Conservation (phyloP, 2,888 invertebrate species). For the Branchinecta sandiegonensis region DNA sequence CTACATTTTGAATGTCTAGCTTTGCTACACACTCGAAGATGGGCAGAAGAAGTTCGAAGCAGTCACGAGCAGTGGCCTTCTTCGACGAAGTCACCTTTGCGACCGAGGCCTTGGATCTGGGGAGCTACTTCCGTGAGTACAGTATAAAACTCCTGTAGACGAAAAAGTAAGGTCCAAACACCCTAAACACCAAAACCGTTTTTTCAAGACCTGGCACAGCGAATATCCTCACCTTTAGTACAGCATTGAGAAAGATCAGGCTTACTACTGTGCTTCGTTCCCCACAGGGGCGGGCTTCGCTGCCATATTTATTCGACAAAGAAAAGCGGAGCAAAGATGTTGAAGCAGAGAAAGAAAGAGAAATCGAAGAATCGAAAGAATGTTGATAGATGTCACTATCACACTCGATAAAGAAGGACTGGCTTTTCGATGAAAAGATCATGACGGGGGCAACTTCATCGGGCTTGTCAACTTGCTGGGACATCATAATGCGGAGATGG, state of each 20-base stretch:
- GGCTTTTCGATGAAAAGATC: not conserved
- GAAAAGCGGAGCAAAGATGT: conserved; percentile 2
- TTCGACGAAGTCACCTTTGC: not conserved
- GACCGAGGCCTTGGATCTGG: not conserved
- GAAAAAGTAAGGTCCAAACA: not conserved
- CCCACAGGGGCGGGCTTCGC: not conserved
- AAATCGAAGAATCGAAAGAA: not conserved
- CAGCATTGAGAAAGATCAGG: not conserved
- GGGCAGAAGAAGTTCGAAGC: no score
- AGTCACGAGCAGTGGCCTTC: not conserved
- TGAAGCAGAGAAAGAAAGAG: not conserved
- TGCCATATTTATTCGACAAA: not conserved
- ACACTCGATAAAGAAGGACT: not conserved
- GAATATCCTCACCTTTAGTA: not conserved
- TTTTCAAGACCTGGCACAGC: not conserved
- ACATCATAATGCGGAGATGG: not conserved
- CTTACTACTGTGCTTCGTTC: not conserved
- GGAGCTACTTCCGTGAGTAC: not conserved
- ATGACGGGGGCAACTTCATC: not conserved
- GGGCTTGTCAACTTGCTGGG: conserved; percentile 2
- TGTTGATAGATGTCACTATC: not conserved
- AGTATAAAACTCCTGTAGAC: not conserved
- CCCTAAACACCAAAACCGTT: conserved; percentile 2
- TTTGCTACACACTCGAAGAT: no score
- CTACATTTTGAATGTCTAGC: not conserved